Evolutionary conservation across 2,888 invertebrate species (phyloP).

Genomic region (Cryptosula pallasiana): DNA sequence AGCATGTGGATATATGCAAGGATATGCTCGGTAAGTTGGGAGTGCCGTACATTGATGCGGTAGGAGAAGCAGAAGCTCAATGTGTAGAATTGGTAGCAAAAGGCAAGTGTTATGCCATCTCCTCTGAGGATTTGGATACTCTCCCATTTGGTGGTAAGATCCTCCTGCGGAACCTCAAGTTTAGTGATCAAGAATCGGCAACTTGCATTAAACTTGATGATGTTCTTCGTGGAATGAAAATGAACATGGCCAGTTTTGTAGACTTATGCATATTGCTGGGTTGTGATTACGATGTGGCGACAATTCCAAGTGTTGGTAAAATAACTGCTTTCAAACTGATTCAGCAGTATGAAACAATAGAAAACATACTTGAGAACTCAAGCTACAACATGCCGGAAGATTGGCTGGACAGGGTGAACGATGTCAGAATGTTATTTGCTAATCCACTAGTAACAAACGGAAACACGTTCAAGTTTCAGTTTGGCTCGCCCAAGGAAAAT

Average conservation of each 20-base stretch:
- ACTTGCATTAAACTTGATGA: not conserved
- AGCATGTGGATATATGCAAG: not conserved
- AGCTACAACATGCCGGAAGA: not conserved
- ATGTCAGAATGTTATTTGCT: not conserved
- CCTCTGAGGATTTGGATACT: not conserved
- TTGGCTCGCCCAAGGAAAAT: not conserved
- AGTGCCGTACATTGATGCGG: not conserved
- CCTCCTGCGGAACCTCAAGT: not conserved
- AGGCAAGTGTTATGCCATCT: not conserved
- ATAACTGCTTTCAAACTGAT: not conserved
- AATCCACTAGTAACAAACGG: not conserved
- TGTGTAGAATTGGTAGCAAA: not conserved
- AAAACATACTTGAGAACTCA: not conserved
- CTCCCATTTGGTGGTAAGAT: not conserved
- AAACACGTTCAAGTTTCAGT: too few species aligned
- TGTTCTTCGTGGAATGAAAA: not conserved
- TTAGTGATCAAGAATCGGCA: not conserved
- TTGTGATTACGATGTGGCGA: not conserved
- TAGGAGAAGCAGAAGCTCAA: conserved; percentile 3
- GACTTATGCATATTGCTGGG: not conserved
- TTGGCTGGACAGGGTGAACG: not conserved
- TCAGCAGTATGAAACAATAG: not conserved
- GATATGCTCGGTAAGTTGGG: not conserved
- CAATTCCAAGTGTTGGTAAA: not conserved
- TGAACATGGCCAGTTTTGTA: not conserved